A percentile compares a stretch with the other conserved stretches of the same genome.
Evolutionary conservation across 2,888 invertebrate genomes (phyloP).

Genomic region (Nomada goodeniana): DNA sequence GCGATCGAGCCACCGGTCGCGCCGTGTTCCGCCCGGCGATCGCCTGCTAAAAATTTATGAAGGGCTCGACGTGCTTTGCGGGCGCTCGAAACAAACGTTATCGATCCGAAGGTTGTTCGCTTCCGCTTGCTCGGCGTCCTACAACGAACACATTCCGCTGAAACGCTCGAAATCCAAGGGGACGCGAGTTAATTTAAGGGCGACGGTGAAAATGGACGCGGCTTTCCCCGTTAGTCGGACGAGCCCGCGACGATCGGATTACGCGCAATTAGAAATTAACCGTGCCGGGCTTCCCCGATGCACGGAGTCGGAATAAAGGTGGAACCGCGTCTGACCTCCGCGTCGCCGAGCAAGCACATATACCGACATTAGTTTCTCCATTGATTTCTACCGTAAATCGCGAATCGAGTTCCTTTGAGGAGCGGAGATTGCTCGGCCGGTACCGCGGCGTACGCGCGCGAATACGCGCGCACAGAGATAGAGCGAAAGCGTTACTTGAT

Average conservation of each 20-base stretch:
- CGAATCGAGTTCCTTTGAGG: background rate
- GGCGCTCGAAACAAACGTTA: constrained; percentile 51
- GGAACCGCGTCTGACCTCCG: background rate
- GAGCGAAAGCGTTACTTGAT: constrained; percentile 34
- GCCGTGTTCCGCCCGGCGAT: background rate
- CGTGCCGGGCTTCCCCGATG: too few relatives aligned
- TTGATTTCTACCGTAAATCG: constrained; percentile 7
- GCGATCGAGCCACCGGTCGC: constrained; percentile 8
- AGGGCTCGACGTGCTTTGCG: constrained; percentile 16
- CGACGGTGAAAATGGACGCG: constrained; percentile 67
- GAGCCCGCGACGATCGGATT: background rate
- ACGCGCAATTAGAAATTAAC: background rate
- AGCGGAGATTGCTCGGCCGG: background rate
- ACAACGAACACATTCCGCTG: constrained; percentile 33
- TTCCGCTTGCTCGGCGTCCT: constrained; percentile 26
- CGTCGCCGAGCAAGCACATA: background rate
- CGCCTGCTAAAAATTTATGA: constrained; percentile 54
- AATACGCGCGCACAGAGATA: background rate
- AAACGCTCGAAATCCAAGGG: constrained; percentile 36
- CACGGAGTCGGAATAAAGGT: background rate
- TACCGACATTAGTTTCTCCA: background rate
- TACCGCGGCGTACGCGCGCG: background rate
- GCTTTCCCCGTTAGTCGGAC: constrained; percentile 54
- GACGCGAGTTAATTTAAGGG: constrained; percentile 62
- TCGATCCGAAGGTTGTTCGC: constrained; percentile 56